phyloP scores from a whole-genome alignment of 2,113 vertebrate genomes.

The Nerophis lumbriciformis region DNA sequence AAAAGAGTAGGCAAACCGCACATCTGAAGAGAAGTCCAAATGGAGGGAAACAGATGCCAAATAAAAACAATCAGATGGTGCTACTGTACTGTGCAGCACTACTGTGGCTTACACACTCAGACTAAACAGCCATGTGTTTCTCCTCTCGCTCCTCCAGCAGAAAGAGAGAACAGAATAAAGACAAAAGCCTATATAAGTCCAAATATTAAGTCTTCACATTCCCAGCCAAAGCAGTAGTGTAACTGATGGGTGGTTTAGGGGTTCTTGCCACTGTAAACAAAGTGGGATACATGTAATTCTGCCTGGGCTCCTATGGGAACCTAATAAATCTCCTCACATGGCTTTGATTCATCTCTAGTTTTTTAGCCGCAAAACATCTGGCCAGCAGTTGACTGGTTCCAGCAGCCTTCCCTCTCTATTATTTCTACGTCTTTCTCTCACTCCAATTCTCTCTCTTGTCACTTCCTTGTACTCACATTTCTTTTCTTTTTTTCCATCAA shows the following conservation, averaged over 20 bases:
- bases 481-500: slow-evolving; percentile 38
- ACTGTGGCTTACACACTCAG: slow-evolving; percentile 62
- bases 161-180: slow-evolving; percentile 43
- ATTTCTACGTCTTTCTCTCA: slow-evolving; percentile 43
- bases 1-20: slow-evolving; percentile 44
- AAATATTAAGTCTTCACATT: slow-evolving; percentile 72
- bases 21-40: slow-evolving; percentile 58
- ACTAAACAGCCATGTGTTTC: slow-evolving; percentile 66
- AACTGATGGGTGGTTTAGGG: slow-evolving; percentile 72
- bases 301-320: slow-evolving; percentile 71
- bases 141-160: slow-evolving; percentile 59
- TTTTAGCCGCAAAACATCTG: slow-evolving; percentile 77
- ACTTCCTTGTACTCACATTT: slow-evolving; percentile 56
- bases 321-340: slow-evolving; percentile 77
- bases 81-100: slow-evolving; percentile 69
- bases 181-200: slow-evolving; percentile 68
- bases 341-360: slow-evolving; percentile 72
- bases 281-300: slow-evolving; percentile 67
- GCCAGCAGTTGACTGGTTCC: slow-evolving; percentile 61
- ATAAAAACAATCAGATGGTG: slow-evolving; percentile 69
- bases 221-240: slow-evolving; percentile 69
- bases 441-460: slow-evolving; percentile 47
- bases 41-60: slow-evolving; percentile 67
- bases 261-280: slow-evolving; percentile 74
- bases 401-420: slow-evolving; percentile 45